Evolutionary conservation across 1,140 invertebrate species (phyloP), one percentile per base, ranked within the genome.

Genomic region (Drosophila pallidifrons): DNA sequence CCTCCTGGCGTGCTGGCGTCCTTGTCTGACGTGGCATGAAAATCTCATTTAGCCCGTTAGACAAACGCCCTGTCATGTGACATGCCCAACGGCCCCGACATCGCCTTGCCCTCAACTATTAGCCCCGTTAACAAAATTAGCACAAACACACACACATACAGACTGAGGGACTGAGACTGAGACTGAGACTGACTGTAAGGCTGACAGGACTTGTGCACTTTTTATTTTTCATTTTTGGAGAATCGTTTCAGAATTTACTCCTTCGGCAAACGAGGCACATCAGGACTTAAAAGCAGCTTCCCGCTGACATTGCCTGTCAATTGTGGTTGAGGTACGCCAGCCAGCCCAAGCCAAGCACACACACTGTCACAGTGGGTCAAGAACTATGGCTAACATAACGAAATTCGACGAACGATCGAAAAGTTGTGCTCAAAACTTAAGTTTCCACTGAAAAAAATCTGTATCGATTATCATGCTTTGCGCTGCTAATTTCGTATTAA

Each of bases 101-200:
- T 59, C 49, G 54, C 60, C 71, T 61, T 60, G 69, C 69, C 73
- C 66, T 64, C 43, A 80, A 83, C 69, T 77, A 80, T 85, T 80
- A 77, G 75, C 77, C 69, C 67, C 59, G 58, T 71, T 80, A 77
- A 80, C 57, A 60, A 85, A 83, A 83, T 83, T 77, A 68, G 58
- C 77, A 63, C 68, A 66, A 38, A 70, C 47, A 55, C 47, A 61
- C 38, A 55, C 25, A 55, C 47, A 57, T 30, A 55, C 25, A 52
- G 28, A 47, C 35, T 32, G 1, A 55, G n/a, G 46, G 20, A 45
- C 16, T 28, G 43, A 52, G 20, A 45, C 16, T 28, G 43, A 41
- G 2, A 61, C 35, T 8, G 20, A 10, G n/a, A 43, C 15, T 5
- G 46, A 47, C 46, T 20, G 16, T 15, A 6, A 47, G 32, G 13